A percentile compares a stretch with the other conserved stretches of the same genome.
Evolutionary conservation across 2,113 vertebrate species (phyloP).

Genomic region (Carassius gibelio): DNA sequence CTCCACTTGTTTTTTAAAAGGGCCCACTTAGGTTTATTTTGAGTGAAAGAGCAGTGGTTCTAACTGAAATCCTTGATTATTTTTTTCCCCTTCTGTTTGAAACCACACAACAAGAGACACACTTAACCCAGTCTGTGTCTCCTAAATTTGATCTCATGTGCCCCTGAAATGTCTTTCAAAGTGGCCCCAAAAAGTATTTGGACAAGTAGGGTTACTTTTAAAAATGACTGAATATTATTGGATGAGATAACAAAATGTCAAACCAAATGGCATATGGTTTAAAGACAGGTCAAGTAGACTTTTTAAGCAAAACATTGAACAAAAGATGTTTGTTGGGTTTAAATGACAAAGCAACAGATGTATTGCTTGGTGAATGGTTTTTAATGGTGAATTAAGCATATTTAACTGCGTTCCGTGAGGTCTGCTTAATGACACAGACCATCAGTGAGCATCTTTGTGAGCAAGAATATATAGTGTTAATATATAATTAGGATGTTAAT

Average conservation of each 20-base stretch:
- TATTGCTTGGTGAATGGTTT: neutral
- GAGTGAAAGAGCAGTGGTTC: constrained; percentile 51
- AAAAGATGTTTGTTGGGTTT: neutral
- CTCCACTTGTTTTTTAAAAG: constrained; percentile 37
- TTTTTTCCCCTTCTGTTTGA: too few relatives aligned
- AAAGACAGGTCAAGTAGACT: neutral
- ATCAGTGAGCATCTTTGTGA: neutral
- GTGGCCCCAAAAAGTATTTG: constrained; percentile 40
- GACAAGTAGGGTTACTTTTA: neutral
- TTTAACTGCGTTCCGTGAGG: neutral
- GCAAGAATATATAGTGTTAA: neutral
- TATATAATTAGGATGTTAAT: neutral
- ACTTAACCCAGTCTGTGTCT: too few relatives aligned
- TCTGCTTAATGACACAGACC: neutral
- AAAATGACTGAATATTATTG: constrained; percentile 2
- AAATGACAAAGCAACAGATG: neutral
- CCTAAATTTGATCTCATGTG: neutral
- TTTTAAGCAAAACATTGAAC: neutral
- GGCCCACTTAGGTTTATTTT: constrained; percentile 64
- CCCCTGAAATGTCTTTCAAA: constrained; percentile 41
- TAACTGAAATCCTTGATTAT: neutral
- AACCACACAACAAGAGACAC: neutral
- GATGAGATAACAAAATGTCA: neutral
- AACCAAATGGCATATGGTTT: neutral
- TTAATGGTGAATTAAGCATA: constrained; percentile 33